Percentiles rank a stretch among this genome's conserved stretches.
These are phyloP conservation scores for Chrysemys picta DNA, from an alignment of 2,113 vertebrate species.

Conservation along the genomic window DNA sequence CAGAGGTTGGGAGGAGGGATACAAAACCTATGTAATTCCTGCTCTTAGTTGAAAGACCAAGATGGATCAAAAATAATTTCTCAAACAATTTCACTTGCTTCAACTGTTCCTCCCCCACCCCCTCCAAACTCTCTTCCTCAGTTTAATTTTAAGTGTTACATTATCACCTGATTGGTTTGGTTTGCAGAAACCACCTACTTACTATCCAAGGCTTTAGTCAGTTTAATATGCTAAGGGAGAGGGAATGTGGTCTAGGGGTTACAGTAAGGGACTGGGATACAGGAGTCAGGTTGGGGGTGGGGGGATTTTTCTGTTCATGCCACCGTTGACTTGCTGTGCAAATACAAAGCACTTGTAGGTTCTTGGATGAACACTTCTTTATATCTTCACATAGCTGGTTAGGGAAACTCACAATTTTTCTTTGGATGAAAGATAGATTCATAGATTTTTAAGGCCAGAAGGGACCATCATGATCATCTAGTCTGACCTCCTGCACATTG, in stretches of 20 bases:
- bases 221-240: fast-evolving
- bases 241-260: fast-evolving
- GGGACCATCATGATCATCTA: no score
- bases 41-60: background rate
- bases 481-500: no score
- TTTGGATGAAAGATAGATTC: no score
- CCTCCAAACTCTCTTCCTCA: background rate
- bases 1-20: background rate
- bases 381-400: no score
- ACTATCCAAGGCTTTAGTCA: background rate
- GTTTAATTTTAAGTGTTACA: background rate
- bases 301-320: background rate
- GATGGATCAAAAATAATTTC: background rate
- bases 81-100: background rate
- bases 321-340: background rate
- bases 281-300: background rate
- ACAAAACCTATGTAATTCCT: background rate
- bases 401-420: no score
- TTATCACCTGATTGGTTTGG: background rate
- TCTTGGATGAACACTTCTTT: background rate
- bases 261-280: background rate
- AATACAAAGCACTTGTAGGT: background rate
- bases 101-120: background rate
- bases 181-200: background rate
- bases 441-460: no score